Base-by-base conservation (phyloP, 2,888 invertebrate species). In the Latrodectus hesperus region DNA sequence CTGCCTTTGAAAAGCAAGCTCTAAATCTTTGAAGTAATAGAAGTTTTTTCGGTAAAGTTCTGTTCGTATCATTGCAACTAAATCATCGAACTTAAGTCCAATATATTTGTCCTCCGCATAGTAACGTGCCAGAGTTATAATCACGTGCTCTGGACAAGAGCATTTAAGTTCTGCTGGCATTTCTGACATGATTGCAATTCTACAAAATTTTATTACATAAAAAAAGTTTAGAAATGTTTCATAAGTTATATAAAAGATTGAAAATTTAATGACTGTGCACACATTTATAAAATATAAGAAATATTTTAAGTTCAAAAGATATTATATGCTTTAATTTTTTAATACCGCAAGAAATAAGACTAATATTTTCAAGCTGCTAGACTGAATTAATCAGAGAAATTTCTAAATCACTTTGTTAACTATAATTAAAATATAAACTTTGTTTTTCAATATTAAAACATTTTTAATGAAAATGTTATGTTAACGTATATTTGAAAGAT, bases 41-140 rank as follows among this genome's bases (percentile, higher is more conserved):
- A 73, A 87, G 52, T 81, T 81, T 55, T 72, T 81, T 16, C 77
- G 22, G 68, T 77, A 87, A 1, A 87, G 67, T 16, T 87, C 86
- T 16, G 86, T 75, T 22, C 76, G 64, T 16, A 77, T 65, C 38
- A 16, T 72, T 4, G 77, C 6, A 0, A 67, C 14, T 9, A 87
- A 51, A 9, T 87, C 86, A 11, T 67, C n/a, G 0, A 87, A 53
- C 12, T 64, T 51, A 5, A 87, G 68, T 1, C 86, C 86, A 5
- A 73, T 75, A 53, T 87, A 81, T 8, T 77, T 52, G 12, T 81
- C 68, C 1, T 82, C 77, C 2, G 86, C 81, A 9, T 87, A 87
- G 16, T 77, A 67, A 11, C 86, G 70, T 1, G 55, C 81, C 10
- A 87, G 17, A 9, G 86, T 87, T 60, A 60, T 87, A 10, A 82